Percentiles rank a stretch among this genome's conserved stretches.
These are phyloP conservation scores for Cebus imitator DNA, from an alignment of 2,113 vertebrate genomes.

Conservation along the genomic window DNA sequence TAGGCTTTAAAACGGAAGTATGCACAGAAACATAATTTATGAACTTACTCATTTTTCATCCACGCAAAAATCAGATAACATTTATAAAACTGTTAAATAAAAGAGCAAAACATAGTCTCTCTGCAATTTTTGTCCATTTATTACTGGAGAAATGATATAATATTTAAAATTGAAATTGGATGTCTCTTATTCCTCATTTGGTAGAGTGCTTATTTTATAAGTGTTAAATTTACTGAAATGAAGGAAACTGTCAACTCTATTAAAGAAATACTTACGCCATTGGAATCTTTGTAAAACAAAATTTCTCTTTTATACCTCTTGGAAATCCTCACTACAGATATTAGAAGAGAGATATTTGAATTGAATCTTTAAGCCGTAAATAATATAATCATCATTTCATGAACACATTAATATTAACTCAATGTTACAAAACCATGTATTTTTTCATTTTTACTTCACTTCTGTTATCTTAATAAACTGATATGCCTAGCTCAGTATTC, in stretches of 20 bases:
- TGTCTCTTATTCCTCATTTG: neutral
- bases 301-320: neutral
- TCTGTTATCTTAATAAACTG: constrained; percentile 7
- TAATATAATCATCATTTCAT: neutral
- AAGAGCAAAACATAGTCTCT: neutral
- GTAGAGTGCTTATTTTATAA: neutral
- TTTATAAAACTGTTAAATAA: neutral
- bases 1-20: neutral
- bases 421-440: neutral
- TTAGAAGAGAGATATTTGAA: neutral
- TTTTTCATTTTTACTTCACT: neutral
- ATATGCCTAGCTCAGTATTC: neutral
- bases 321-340: neutral
- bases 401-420: neutral
- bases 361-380: neutral
- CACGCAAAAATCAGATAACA: neutral
- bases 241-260: neutral
- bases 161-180: neutral
- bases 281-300: neutral
- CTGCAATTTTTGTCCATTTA: neutral
- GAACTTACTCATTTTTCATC: neutral
- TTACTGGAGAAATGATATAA: neutral
- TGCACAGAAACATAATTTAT: neutral
- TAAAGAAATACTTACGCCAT: neutral
- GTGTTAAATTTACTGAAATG: neutral